Conservation (phyloP, 2,113 vertebrate genomes). For the Crotalus horridus region DNA sequence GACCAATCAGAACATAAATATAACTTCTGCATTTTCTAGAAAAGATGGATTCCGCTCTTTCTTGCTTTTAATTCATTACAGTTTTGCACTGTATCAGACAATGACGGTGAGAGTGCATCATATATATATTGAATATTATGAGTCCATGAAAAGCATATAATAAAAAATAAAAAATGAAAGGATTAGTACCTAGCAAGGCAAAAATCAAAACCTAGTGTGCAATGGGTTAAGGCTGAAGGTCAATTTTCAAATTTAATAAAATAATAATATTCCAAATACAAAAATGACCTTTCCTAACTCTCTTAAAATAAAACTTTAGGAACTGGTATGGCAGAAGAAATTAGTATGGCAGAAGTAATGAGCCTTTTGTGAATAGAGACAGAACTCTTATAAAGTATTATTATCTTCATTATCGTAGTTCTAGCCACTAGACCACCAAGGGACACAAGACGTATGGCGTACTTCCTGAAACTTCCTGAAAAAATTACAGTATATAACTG, state of each 20-base stretch:
- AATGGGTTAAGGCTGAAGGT: not conserved
- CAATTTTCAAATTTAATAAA: not conserved
- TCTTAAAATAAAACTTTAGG: not conserved
- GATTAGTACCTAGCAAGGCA: not conserved
- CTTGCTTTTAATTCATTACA: not conserved
- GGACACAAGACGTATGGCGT: not conserved
- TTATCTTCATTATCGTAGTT: not conserved
- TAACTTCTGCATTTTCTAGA: not conserved
- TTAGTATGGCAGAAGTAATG: not conserved
- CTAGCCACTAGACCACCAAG: not conserved
- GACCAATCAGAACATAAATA: not conserved
- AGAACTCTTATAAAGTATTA: not conserved
- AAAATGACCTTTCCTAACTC: not conserved
- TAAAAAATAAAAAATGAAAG: not conserved
- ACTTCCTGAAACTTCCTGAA: not conserved
- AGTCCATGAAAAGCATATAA: not conserved
- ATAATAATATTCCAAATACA: not conserved
- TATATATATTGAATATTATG: not conserved
- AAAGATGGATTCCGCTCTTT: not conserved
- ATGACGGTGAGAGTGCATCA: not conserved
- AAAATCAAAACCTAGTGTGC: not conserved
- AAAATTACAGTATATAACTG: not conserved
- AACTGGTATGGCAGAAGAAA: not conserved
- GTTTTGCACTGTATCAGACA: not conserved
- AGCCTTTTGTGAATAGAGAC: not conserved